Conservation (phyloP, 2,797 vertebrate species). For the Falco cherrug region DNA sequence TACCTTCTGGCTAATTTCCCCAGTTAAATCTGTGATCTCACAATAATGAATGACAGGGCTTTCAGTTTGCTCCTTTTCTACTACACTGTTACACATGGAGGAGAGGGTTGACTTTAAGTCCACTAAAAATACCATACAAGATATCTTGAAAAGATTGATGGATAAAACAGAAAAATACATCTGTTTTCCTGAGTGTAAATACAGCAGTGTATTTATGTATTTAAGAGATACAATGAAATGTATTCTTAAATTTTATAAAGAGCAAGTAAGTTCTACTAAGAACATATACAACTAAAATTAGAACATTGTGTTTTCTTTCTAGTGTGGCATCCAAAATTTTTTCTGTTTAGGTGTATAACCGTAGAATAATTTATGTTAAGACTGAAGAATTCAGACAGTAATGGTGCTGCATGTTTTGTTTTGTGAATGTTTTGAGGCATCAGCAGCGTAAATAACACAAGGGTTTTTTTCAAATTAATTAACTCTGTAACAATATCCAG, state of each 20-base stretch:
- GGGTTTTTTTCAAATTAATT: conserved; percentile 8
- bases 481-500: conserved; percentile 21
- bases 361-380: not conserved
- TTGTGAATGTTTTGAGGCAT: not conserved
- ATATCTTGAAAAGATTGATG: not conserved
- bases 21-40: not conserved
- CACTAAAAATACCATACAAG: not conserved
- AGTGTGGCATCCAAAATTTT: not conserved
- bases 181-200: not conserved
- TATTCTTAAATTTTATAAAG: not conserved
- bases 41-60: not conserved
- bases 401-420: not conserved
- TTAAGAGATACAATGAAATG: not conserved
- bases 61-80: not conserved
- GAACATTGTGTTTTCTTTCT: not conserved
- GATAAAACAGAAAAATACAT: not conserved
- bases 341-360: not conserved
- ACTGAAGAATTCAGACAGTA: not conserved
- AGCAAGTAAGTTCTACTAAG: not conserved
- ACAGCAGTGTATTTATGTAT: not conserved
- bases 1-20: not conserved
- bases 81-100: not conserved
- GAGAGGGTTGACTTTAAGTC: not conserved
- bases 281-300: not conserved
- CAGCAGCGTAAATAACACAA: not conserved